These are phyloP conservation scores for Atethmia centrago DNA, from an alignment of 2,888 invertebrate genomes.

Conservation along the genomic window DNA sequence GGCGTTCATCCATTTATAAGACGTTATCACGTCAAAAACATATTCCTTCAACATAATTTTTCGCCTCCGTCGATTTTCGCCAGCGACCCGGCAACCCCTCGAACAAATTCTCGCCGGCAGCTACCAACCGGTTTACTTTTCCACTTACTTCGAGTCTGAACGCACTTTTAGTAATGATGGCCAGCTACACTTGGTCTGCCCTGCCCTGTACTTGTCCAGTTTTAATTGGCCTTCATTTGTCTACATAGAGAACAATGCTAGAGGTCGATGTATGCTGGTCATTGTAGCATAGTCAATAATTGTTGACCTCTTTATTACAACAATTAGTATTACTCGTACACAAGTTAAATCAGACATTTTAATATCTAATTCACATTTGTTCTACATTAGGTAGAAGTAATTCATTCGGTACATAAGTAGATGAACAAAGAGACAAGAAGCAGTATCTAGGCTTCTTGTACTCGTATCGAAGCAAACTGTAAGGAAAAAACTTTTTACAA, in stretches of 20 bases:
- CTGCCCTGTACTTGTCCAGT: slow-evolving; percentile 6
- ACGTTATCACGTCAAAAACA: too few species aligned
- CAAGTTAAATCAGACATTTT: slow-evolving; percentile 2
- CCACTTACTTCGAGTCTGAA: slow-evolving; percentile 53
- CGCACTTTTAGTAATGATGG: slow-evolving; percentile 56
- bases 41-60: background rate
- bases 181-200: slow-evolving; percentile 31
- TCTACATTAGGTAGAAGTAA: background rate
- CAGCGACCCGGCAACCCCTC: slow-evolving; percentile 17
- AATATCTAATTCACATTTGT: background rate
- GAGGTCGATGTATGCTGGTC: slow-evolving; percentile 5
- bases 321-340: background rate
- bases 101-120: slow-evolving; percentile 47
- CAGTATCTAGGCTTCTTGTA: too few species aligned
- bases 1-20: too few species aligned
- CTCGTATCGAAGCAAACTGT: background rate
- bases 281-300: background rate
- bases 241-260: background rate
- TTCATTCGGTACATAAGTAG: background rate
- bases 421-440: too few species aligned
- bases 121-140: slow-evolving; percentile 51
- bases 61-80: slow-evolving; percentile 38
- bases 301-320: background rate
- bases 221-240: slow-evolving; percentile 8
- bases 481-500: too few species aligned